phyloP scores from a whole-genome alignment of 2,888 invertebrate genomes.

The Cephus sareptanus region DNA sequence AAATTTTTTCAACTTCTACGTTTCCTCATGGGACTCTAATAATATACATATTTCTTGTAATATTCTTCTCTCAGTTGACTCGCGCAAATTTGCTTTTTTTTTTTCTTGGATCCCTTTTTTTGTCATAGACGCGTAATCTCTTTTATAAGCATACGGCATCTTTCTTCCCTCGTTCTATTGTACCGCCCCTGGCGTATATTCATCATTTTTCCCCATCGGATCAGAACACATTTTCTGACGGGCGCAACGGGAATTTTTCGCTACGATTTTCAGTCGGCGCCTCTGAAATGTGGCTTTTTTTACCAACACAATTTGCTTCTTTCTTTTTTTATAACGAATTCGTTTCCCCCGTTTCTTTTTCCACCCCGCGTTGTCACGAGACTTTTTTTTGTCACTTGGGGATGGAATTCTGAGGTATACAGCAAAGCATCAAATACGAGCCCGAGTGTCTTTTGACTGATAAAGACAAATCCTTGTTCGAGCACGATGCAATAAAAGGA shows the following conservation, averaged over 20 bases:
- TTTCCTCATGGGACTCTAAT: neutral
- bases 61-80: neutral
- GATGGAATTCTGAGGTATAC: neutral
- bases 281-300: neutral
- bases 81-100: neutral
- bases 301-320: neutral
- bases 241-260: neutral
- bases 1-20: neutral
- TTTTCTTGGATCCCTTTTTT: neutral
- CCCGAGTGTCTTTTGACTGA: conserved; percentile 47
- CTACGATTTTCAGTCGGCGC: neutral
- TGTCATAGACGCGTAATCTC: neutral
- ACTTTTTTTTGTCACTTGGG: neutral
- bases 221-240: neutral
- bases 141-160: neutral
- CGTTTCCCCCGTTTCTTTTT: neutral
- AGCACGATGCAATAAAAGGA: conserved; percentile 45
- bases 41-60: neutral
- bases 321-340: neutral
- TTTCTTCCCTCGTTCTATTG: neutral
- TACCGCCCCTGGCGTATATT: neutral
- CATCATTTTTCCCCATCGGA: neutral
- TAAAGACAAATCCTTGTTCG: conserved; percentile 49
- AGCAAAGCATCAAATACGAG: conserved; percentile 11
- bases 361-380: neutral